Percentiles rank a stretch among this genome's conserved stretches.
These are phyloP conservation scores for Eptatretus burgeri DNA, from an alignment of 2,113 vertebrate genomes.

Conservation along the genomic window DNA sequence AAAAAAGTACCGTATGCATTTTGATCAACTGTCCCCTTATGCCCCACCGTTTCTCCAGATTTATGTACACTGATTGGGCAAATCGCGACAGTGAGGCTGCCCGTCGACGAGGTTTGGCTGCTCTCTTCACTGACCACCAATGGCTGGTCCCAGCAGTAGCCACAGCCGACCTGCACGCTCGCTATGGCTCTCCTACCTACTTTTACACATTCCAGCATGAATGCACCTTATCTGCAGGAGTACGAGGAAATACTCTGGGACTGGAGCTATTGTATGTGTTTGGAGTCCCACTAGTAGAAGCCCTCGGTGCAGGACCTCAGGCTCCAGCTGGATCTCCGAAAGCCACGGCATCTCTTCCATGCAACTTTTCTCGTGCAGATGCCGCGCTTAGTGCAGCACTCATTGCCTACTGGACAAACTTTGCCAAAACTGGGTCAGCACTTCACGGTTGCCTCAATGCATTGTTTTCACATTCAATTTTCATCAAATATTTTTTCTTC, in stretches of 20 bases:
- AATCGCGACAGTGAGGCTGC: conserved; percentile 85
- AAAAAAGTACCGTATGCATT: too few species aligned
- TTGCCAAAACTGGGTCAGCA: not conserved
- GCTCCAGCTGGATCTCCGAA: too few species aligned
- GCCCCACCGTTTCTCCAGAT: conserved; percentile 23
- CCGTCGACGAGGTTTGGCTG: conserved; percentile 61
- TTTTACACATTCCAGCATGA: conserved; percentile 98
- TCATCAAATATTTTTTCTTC: too few species aligned
- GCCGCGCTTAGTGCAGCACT: conserved; percentile 3
- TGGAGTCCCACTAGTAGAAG: conserved; percentile 67
- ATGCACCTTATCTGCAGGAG: conserved; percentile 84
- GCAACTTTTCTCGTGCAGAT: conserved; percentile 3
- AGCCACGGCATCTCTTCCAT: not conserved
- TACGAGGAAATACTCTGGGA: conserved; percentile 88
- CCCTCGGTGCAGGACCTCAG: too few species aligned
- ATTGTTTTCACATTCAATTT: too few species aligned
- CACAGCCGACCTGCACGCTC: conserved; percentile 86
- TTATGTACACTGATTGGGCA: conserved; percentile 98
- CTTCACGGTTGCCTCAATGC: too few species aligned
- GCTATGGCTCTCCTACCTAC: conserved; percentile 86
- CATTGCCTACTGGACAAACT: conserved; percentile 6
- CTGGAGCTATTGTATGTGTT: conserved; percentile 90
- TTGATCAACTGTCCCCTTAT: too few species aligned
- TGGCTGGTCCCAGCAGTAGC: conserved; percentile 92
- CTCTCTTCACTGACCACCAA: conserved; percentile 87